Conservation (phyloP, 92 coral and sea anemone genomes). For the Scolanthus callimorphus region DNA sequence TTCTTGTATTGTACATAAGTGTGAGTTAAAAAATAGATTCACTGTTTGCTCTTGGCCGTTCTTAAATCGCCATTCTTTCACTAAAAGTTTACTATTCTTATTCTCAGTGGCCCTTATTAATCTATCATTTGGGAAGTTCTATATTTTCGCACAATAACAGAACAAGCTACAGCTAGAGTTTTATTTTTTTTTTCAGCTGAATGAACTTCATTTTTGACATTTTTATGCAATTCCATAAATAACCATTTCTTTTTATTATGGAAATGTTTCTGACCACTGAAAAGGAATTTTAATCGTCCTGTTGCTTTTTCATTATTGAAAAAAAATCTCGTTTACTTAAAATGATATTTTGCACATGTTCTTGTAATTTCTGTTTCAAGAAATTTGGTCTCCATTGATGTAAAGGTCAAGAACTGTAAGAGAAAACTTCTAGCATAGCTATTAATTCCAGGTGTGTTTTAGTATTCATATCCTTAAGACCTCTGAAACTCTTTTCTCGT, state of each 20-base stretch:
- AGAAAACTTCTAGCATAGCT: background rate
- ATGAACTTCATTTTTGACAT: background rate
- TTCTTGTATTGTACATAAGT: no score
- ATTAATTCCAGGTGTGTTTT: no score
- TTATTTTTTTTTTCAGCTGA: background rate
- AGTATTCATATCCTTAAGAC: no score
- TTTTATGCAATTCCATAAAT: background rate
- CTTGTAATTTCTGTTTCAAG: background rate
- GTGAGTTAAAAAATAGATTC: no score
- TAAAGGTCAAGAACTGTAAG: background rate
- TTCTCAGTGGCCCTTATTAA: no score
- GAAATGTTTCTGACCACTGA: background rate
- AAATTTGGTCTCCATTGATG: background rate
- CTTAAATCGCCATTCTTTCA: no score
- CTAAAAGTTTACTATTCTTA: no score
- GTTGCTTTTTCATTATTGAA: background rate
- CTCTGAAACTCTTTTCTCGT: no score
- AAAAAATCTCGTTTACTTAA: no score
- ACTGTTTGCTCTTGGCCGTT: no score
- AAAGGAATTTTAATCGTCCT: slow-evolving; percentile 1
- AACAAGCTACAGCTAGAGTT: background rate
- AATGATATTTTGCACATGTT: no score
- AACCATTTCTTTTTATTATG: background rate
- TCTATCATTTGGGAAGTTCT: background rate
- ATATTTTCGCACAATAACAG: background rate